phyloP scores from a whole-genome alignment of 2,888 invertebrate species.

The Antitype chi region DNA sequence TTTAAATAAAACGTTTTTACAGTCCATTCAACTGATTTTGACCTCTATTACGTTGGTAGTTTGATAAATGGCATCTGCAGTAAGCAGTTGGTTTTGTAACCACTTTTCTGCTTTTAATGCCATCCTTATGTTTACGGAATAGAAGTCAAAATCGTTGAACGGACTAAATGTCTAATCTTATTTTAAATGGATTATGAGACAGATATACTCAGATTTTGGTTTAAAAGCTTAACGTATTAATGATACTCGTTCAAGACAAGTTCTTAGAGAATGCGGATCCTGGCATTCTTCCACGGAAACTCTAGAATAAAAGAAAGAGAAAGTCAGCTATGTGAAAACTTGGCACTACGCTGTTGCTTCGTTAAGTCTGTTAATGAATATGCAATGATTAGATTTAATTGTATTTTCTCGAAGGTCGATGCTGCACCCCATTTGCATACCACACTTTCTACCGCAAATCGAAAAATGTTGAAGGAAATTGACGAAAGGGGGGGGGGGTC shows the following conservation, averaged over 20 bases:
- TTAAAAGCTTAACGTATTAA: constrained; percentile 1
- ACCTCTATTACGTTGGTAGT: no score
- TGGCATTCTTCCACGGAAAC: constrained; percentile 39
- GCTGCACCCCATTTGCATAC: background rate
- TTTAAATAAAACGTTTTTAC: no score
- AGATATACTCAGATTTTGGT: no score
- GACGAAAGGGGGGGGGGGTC: no score
- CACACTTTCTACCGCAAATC: background rate
- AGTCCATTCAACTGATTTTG: no score
- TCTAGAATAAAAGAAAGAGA: constrained; percentile 15
- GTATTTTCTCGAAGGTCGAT: background rate
- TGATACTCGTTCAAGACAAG: background rate
- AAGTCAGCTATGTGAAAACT: constrained; percentile 21
- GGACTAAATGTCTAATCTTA: no score
- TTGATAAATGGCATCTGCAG: no score
- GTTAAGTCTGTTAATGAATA: constrained; percentile 28
- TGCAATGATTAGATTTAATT: constrained; percentile 25
- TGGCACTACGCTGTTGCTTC: constrained; percentile 26
- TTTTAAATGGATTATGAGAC: no score
- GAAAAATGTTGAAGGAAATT: background rate
- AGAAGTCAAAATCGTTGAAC: no score
- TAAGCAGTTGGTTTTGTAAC: no score
- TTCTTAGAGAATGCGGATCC: constrained; percentile 22
- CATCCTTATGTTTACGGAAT: no score
- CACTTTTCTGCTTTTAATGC: no score